Evolutionary conservation across 2,113 vertebrate species (phyloP).

Genomic region (Micromys minutus): DNA sequence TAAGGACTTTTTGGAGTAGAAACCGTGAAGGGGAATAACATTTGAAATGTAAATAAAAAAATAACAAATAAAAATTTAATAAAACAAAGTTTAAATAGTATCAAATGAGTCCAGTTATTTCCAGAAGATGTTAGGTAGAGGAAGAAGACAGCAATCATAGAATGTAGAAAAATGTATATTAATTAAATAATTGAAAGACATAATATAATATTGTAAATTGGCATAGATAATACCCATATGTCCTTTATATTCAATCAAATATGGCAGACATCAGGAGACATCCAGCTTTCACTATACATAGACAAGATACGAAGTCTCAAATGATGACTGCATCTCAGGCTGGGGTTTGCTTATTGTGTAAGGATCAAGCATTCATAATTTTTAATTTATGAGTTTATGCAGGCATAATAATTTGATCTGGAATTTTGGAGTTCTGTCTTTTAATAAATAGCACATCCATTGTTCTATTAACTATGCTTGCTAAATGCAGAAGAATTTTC

Average conservation of each 20-base stretch:
- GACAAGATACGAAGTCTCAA: background rate
- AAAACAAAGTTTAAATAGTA: background rate
- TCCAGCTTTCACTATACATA: background rate
- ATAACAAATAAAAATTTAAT: no score
- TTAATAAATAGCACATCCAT: background rate
- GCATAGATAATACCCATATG: background rate
- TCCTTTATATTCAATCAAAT: background rate
- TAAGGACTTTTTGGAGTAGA: no score
- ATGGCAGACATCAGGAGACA: background rate
- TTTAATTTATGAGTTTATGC: background rate
- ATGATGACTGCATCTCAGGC: background rate
- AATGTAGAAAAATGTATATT: background rate
- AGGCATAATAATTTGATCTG: background rate
- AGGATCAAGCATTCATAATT: background rate
- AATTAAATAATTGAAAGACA: background rate
- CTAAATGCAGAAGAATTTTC: background rate
- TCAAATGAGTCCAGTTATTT: background rate
- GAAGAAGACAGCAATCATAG: background rate
- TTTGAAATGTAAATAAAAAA: no score
- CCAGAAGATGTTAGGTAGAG: no score
- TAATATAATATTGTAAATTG: background rate
- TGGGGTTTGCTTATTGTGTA: background rate
- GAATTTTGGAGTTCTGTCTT: background rate
- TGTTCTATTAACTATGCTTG: background rate
- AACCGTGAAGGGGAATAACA: no score